Base-by-base conservation (phyloP, 2,113 vertebrate species). In the Toxotes chatareus region DNA sequence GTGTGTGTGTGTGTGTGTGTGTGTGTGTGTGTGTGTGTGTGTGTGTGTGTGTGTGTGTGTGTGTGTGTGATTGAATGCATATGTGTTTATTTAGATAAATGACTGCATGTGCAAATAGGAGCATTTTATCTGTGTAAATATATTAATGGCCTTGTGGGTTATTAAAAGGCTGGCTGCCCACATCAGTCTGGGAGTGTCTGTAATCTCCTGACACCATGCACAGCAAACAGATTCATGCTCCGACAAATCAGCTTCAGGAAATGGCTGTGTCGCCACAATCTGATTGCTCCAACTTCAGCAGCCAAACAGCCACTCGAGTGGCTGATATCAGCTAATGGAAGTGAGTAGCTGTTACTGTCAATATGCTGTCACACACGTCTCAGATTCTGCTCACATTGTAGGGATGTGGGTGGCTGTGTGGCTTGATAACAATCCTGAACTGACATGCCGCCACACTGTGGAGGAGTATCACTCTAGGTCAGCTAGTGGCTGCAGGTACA, bases 251-350 rank as follows among this genome's bases (percentile, higher is more conserved):
- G 80, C 76, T 80, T 38, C 79, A 80, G 82, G 86, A 88, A 91
- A 86, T 73, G 84, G 63, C 76, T 83, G 83, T 66, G 80, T 86
- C 74, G 71, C 82, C 40, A 44, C 83, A 82, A 92, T 93, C 92
- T 89, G 90, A 93, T 92, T 11, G 63, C 77, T 77, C 72, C 76
- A 75, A 79, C 80, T 86, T 81, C 70, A 82, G 79, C 85, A 57
- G 69, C 79, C 72, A 73, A 65, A 81, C 85, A 89, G 70, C 85
- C 62, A 38, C 82, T 87, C 59, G 36, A 92, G 84, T 72, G 63
- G 73, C 81, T 89, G 88, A 77, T 92, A 93, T 90, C 88, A 90
- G 76, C 90, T 92, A 93, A 95, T 94, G 86, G 87, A 92, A 88
- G 90, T 74, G 78, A 89, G 84, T 60, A 56, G 75, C 86, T 80